phyloP scores from a whole-genome alignment of 1,140 invertebrate genomes.

The Galleria mellonella region DNA sequence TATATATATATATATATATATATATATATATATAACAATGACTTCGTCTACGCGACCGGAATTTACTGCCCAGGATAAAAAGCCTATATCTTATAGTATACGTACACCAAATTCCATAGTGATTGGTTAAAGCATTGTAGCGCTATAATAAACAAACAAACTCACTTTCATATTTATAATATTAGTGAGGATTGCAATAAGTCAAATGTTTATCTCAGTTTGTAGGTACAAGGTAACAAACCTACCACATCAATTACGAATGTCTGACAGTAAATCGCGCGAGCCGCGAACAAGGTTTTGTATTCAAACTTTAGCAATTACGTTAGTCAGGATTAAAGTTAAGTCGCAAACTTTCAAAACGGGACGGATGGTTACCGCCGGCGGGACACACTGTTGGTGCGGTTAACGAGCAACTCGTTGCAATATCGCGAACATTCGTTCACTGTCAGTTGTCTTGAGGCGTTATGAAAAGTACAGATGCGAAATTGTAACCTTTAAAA shows the following conservation, averaged over 20 bases:
- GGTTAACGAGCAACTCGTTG: not conserved
- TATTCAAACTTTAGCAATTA: slow-evolving; percentile 67
- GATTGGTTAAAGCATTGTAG: too few species aligned
- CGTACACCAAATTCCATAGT: too few species aligned
- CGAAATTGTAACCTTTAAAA: not conserved
- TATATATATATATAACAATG: too few species aligned
- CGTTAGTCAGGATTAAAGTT: slow-evolving; percentile 64
- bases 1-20: too few species aligned
- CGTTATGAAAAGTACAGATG: not conserved
- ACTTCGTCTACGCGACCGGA: too few species aligned
- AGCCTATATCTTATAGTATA: too few species aligned
- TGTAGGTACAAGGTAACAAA: slow-evolving; percentile 10
- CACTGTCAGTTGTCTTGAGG: not conserved
- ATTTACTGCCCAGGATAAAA: too few species aligned
- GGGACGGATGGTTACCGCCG: slow-evolving; percentile 40
- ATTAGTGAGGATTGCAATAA: too few species aligned
- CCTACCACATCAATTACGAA: slow-evolving; percentile 51
- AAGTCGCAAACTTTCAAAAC: slow-evolving; percentile 55
- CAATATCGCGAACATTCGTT: not conserved
- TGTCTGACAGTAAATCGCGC: slow-evolving; percentile 53
- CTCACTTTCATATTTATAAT: too few species aligned
- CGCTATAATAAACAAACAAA: too few species aligned
- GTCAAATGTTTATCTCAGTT: too few species aligned
- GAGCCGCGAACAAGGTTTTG: slow-evolving; percentile 55
- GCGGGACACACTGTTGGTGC: slow-evolving; percentile 7